Evolutionary conservation across 2,113 vertebrate genomes (phyloP).

Genomic region (Cygnus buccinator): DNA sequence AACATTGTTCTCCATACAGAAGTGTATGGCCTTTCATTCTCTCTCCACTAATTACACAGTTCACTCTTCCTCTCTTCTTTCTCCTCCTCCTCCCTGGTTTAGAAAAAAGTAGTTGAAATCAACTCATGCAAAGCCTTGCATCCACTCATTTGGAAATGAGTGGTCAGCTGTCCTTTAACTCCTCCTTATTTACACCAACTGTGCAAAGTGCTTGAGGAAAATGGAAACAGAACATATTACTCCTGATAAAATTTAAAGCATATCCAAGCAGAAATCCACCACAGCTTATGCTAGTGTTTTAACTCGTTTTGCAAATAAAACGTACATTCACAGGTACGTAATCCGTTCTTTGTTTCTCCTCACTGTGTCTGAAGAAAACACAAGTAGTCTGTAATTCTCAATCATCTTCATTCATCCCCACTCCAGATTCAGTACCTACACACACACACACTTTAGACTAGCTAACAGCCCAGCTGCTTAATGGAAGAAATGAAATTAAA

Average conservation of each 20-base stretch:
- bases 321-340: not conserved
- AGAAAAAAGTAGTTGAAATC: not conserved
- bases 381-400: not conserved
- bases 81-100: not conserved
- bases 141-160: not conserved
- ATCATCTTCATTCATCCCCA: not conserved
- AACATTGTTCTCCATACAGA: not conserved
- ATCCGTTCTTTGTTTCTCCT: not conserved
- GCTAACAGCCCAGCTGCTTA: not conserved
- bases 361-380: not conserved
- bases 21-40: not conserved
- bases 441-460: not conserved
- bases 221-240: not conserved
- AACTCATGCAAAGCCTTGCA: not conserved
- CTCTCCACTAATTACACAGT: not conserved
- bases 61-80: not conserved
- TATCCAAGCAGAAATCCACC: not conserved
- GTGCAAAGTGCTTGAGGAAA: not conserved
- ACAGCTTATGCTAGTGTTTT: not conserved
- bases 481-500: not conserved
- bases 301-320: not conserved
- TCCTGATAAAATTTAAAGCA: not conserved
- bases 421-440: rapidly evolving
- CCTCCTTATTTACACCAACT: not conserved
- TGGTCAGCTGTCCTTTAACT: not conserved